These are phyloP conservation scores for Plumapathes pennacea DNA, from an alignment of 92 coral and sea anemone species.

Conservation along the genomic window DNA sequence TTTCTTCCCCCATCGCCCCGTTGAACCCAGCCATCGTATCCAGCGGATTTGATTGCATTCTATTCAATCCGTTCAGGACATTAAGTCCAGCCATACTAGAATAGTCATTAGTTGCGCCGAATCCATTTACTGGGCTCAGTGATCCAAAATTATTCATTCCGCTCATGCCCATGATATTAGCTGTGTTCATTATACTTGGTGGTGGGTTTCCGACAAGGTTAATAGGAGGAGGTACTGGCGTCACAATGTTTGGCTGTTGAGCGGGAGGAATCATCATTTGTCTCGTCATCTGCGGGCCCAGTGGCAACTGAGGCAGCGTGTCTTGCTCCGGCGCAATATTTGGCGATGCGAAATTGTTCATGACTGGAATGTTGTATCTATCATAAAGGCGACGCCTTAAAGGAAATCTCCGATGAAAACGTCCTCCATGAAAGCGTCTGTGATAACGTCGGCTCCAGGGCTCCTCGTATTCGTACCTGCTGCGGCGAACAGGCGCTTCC, in stretches of 20 bases:
- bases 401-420: constrained; percentile 9
- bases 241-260: constrained; percentile 61
- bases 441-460: constrained; percentile 29
- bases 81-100: constrained; percentile 14
- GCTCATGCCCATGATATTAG: constrained; percentile 47
- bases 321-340: constrained; percentile 42
- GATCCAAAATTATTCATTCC: constrained; percentile 33
- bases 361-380: constrained; percentile 36
- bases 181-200: constrained; percentile 59
- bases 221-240: constrained; percentile 79
- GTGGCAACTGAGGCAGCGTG: constrained; percentile 26
- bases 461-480: constrained; percentile 34
- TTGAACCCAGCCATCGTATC: constrained; percentile 48
- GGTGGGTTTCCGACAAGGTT: constrained; percentile 81
- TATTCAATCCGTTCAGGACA: constrained; percentile 16
- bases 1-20: constrained; percentile 38
- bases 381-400: constrained; percentile 18
- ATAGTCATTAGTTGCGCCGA: no score
- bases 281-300: constrained; percentile 14
- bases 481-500: constrained; percentile 54
- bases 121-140: constrained; percentile 29
- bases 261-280: constrained; percentile 19
- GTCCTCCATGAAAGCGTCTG: constrained; percentile 31
- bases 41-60: constrained; percentile 37
- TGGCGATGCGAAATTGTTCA: constrained; percentile 27